These are phyloP conservation scores for Nymphalis urticae DNA, from an alignment of 2,888 invertebrate genomes.

Conservation along the genomic window DNA sequence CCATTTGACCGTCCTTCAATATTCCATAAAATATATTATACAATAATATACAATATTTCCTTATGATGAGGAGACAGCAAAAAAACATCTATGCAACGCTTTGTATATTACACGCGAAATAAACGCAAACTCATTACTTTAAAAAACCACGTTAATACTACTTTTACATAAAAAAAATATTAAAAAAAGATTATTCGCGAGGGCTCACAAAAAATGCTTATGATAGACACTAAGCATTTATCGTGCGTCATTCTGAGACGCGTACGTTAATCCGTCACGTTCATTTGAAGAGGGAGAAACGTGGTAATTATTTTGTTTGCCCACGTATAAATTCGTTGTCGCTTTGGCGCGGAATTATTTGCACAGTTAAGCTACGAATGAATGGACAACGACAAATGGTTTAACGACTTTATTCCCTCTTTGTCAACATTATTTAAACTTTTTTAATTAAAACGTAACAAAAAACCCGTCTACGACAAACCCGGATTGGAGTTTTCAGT, in stretches of 20 bases:
- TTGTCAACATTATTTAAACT: not conserved
- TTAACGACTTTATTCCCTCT: not conserved
- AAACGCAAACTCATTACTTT: too few relatives aligned
- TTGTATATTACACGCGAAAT: too few relatives aligned
- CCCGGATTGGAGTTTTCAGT: too few relatives aligned
- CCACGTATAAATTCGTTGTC: constrained; percentile 30
- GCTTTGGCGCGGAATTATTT: constrained; percentile 20
- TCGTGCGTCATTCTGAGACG: not conserved
- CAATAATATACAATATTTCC: too few relatives aligned
- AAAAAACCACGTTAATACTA: too few relatives aligned
- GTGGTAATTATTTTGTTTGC: constrained; percentile 35
- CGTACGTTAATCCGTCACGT: constrained; percentile 28
- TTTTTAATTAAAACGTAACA: not conserved
- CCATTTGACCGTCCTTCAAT: too few relatives aligned
- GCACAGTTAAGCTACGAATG: constrained; percentile 2
- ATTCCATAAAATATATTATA: too few relatives aligned
- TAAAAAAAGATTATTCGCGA: too few relatives aligned
- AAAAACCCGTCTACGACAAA: not conserved
- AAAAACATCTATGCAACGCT: too few relatives aligned
- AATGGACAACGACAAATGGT: not conserved
- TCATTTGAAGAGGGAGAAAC: constrained; percentile 14
- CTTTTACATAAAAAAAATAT: too few relatives aligned
- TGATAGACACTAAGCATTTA: not conserved
- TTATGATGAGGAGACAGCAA: too few relatives aligned
- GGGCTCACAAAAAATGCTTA: too few relatives aligned